Conservation (phyloP, 2,888 invertebrate species). For the Dromius quadrimaculatus region DNA sequence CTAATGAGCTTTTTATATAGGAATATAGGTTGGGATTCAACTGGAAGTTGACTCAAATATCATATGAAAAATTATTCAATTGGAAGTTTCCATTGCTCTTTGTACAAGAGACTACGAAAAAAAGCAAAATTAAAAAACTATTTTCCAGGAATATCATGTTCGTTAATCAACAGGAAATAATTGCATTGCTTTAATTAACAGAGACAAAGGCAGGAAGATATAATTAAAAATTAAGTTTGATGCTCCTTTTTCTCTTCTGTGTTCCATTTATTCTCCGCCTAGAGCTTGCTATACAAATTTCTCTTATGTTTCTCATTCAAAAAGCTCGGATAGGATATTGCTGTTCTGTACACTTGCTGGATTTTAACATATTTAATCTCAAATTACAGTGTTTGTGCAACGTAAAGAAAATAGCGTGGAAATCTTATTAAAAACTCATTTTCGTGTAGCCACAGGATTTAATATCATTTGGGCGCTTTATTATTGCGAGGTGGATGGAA, state of each 20-base stretch:
- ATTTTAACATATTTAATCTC: constrained; percentile 44
- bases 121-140: constrained; percentile 38
- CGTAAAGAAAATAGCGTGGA: constrained; percentile 45
- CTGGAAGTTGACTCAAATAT: no score
- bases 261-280: constrained; percentile 21
- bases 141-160: constrained; percentile 43
- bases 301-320: constrained; percentile 25
- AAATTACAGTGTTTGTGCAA: constrained; percentile 41
- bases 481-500: constrained; percentile 25
- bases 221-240: constrained; percentile 49
- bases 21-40: no score
- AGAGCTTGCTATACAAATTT: constrained; percentile 24
- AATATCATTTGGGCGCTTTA: constrained; percentile 37
- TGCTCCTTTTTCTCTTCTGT: constrained; percentile 43
- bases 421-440: constrained; percentile 48
- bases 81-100: no score
- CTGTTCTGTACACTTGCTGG: constrained; percentile 38
- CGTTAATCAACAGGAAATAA: constrained; percentile 48
- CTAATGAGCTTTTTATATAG: no score
- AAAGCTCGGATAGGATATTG: constrained; percentile 35
- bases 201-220: constrained; percentile 51
- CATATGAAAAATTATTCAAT: no score
- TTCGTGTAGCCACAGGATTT: constrained; percentile 43
- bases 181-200: constrained; percentile 51
- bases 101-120: no score